Evolutionary conservation across 1,140 invertebrate genomes (phyloP).

Genomic region (Anthonomus grandis): DNA sequence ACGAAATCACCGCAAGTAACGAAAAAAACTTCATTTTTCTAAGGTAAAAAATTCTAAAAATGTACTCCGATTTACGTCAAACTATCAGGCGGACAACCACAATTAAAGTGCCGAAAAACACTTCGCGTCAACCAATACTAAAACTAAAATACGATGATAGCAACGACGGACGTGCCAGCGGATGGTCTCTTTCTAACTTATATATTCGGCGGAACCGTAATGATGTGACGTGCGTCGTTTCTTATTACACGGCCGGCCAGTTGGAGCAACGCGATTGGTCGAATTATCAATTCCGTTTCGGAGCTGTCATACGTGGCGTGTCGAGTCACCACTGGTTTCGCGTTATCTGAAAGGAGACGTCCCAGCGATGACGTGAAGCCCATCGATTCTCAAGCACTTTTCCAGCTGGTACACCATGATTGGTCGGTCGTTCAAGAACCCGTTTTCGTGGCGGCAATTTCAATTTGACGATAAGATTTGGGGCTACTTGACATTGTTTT

Average conservation of each 20-base stretch:
- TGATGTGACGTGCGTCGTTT: slow-evolving; percentile 20
- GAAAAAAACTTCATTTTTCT: slow-evolving; percentile 43
- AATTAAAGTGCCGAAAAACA: slow-evolving; percentile 40
- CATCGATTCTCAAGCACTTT: slow-evolving; percentile 16
- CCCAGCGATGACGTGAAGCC: slow-evolving; percentile 25
- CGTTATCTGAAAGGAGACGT: slow-evolving; percentile 1
- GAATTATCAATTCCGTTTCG: slow-evolving; percentile 2
- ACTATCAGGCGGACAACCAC: slow-evolving; percentile 34
- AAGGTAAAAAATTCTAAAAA: slow-evolving; percentile 23
- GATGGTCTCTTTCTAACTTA: slow-evolving; percentile 10
- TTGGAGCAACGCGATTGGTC: slow-evolving; percentile 47
- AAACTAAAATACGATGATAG: slow-evolving; percentile 18
- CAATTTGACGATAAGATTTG: neutral
- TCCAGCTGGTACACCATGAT: slow-evolving; percentile 43
- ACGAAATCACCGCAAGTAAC: slow-evolving; percentile 36
- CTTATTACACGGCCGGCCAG: slow-evolving; percentile 30
- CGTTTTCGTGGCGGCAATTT: too few relatives aligned
- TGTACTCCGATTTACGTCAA: slow-evolving; percentile 37
- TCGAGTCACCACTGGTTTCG: slow-evolving; percentile 8
- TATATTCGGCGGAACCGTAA: slow-evolving; percentile 5
- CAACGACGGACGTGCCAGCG: slow-evolving; percentile 15
- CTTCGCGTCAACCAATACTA: slow-evolving; percentile 25
- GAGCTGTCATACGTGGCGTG: slow-evolving; percentile 26
- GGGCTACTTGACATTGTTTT: too few relatives aligned
- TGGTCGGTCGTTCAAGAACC: too few relatives aligned